Evolutionary conservation across 2,797 vertebrate species (phyloP).

Genomic region (Diglossa cyanea): DNA sequence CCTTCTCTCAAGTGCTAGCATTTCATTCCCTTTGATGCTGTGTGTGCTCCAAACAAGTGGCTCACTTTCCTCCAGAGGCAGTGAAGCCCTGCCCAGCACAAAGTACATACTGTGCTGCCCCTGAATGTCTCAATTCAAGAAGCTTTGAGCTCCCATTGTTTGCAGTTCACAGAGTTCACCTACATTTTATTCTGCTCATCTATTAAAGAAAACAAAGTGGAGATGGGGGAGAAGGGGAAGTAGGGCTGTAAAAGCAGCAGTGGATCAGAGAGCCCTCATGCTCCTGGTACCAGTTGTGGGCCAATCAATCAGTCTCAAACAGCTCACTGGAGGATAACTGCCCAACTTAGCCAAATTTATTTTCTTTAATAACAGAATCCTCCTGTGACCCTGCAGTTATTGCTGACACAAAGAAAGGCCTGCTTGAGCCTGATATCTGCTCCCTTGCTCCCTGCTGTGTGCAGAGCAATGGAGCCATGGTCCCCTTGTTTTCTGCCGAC

Average conservation of each 20-base stretch:
- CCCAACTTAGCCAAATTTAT: constrained; percentile 57
- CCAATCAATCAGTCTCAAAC: constrained; percentile 52
- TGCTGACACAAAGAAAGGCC: constrained; percentile 28
- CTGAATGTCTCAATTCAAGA: constrained; percentile 14
- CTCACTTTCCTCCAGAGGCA: not conserved
- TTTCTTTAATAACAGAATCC: constrained; percentile 64
- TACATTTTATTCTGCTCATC: constrained; percentile 43
- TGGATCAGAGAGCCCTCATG: not conserved
- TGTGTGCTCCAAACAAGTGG: not conserved
- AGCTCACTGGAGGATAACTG: constrained; percentile 29
- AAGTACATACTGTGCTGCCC: not conserved
- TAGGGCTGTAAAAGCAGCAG: not conserved
- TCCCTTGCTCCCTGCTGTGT: constrained; percentile 10
- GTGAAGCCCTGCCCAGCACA: not conserved
- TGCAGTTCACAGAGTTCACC: constrained; percentile 64
- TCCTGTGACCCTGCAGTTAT: constrained; percentile 3
- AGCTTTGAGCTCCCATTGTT: constrained; percentile 38
- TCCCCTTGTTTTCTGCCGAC: not conserved
- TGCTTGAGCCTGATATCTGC: not conserved
- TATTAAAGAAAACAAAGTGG: constrained; percentile 58
- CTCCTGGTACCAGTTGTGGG: constrained; percentile 29
- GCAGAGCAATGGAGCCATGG: not conserved
- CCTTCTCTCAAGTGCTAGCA: no score
- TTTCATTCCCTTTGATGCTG: not conserved
- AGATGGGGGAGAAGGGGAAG: not conserved